A percentile compares a stretch with the other conserved stretches of the same genome.
phyloP scores from a whole-genome alignment of 1,140 invertebrate genomes.

The Propsilocerus akamusi region DNA sequence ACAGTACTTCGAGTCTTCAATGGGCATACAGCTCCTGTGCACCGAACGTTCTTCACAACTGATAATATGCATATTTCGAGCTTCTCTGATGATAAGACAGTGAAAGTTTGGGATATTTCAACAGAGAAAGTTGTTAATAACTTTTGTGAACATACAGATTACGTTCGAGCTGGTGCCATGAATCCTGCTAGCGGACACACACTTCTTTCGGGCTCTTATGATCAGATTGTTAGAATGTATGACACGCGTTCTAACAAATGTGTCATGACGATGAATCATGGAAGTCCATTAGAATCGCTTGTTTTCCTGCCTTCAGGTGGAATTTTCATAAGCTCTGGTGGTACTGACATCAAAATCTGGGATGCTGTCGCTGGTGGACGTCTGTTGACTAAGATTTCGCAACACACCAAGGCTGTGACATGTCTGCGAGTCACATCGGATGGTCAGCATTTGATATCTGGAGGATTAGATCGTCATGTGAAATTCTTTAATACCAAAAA shows the following conservation, averaged over 20 bases:
- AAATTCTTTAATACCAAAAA: slow-evolving; percentile 82
- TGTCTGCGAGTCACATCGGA: slow-evolving; percentile 59
- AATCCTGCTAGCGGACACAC: slow-evolving; percentile 57
- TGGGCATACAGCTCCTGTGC: slow-evolving; percentile 41
- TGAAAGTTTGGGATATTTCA: slow-evolving; percentile 76
- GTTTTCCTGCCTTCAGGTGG: slow-evolving; percentile 78
- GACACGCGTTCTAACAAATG: slow-evolving; percentile 58
- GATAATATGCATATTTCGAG: slow-evolving; percentile 65
- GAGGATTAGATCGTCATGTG: slow-evolving; percentile 80
- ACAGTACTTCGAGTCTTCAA: slow-evolving; percentile 47
- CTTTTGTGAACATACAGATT: slow-evolving; percentile 59
- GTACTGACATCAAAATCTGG: slow-evolving; percentile 85
- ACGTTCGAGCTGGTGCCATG: slow-evolving; percentile 61
- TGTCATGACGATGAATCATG: slow-evolving; percentile 66
- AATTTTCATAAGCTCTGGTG: slow-evolving; percentile 81
- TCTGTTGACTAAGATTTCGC: slow-evolving; percentile 55
- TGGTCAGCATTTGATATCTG: slow-evolving; percentile 67
- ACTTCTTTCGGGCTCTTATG: slow-evolving; percentile 80
- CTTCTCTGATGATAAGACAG: slow-evolving; percentile 87
- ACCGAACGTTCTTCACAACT: slow-evolving; percentile 64
- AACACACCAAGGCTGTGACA: slow-evolving; percentile 90
- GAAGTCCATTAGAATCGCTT: slow-evolving; percentile 75
- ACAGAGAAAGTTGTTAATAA: slow-evolving; percentile 48
- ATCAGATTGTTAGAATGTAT: slow-evolving; percentile 77
- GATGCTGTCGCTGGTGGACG: slow-evolving; percentile 74